phyloP scores from a whole-genome alignment of 2,797 vertebrate species.

The Malacoraja senta region DNA sequence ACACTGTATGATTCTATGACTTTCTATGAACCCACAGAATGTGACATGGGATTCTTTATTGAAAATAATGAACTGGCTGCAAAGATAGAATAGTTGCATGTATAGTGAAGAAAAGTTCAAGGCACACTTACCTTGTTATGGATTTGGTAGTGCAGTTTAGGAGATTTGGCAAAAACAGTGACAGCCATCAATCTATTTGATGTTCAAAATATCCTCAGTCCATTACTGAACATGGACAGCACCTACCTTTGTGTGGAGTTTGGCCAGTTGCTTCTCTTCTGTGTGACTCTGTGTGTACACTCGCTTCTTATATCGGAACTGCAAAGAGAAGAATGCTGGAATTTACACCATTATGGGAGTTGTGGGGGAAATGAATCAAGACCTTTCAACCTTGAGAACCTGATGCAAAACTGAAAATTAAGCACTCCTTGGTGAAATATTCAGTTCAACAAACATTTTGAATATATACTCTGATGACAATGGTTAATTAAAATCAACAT shows the following conservation, averaged over 20 bases:
- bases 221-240: background rate
- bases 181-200: background rate
- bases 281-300: slow-evolving; percentile 85
- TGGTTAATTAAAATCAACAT: too few relatives aligned
- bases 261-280: slow-evolving; percentile 92
- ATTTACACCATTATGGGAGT: background rate
- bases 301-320: slow-evolving; percentile 94
- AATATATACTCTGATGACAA: too few relatives aligned
- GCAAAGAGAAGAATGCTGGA: slow-evolving; percentile 41
- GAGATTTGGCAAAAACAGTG: background rate
- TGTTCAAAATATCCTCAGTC: background rate
- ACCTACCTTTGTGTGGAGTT: slow-evolving; percentile 92
- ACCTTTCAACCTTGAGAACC: background rate
- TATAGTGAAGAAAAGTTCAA: too few relatives aligned
- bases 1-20: too few relatives aligned
- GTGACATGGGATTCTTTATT: too few relatives aligned
- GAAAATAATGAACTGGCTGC: too few relatives aligned
- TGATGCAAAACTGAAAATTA: background rate
- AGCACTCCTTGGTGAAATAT: background rate
- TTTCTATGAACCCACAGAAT: too few relatives aligned
- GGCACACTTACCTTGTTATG: too few relatives aligned
- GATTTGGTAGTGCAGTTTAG: background rate
- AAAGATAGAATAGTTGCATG: too few relatives aligned
- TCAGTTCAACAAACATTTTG: too few relatives aligned
- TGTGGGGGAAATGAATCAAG: too few relatives aligned